Evolutionary conservation across 2,797 vertebrate species (phyloP).

Genomic region (Pipistrellus kuhlii): DNA sequence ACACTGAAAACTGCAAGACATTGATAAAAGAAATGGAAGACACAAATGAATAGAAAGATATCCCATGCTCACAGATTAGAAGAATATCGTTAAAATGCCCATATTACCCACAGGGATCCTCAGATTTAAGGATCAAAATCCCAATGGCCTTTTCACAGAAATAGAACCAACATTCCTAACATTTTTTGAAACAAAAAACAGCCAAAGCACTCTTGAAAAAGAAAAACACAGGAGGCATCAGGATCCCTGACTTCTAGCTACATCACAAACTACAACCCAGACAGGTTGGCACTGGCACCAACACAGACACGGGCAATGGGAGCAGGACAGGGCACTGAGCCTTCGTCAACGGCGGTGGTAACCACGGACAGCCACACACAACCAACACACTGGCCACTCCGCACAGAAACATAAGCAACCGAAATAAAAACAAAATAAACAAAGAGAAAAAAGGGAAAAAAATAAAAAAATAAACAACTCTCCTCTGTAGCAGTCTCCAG

Average conservation of each 20-base stretch:
- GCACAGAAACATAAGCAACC: neutral
- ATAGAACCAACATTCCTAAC: neutral
- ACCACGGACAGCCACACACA: neutral
- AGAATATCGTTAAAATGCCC: neutral
- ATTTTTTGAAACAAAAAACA: neutral
- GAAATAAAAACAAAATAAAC: no score
- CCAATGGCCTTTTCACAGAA: neutral
- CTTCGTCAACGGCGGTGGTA: neutral
- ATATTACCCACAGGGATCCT: neutral
- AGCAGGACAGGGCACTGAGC: neutral
- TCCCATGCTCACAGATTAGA: neutral
- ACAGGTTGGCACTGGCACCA: neutral
- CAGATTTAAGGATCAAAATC: neutral
- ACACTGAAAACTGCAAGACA: neutral
- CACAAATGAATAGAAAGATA: neutral
- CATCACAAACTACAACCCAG: neutral
- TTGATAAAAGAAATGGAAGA: neutral
- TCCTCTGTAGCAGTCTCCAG: neutral
- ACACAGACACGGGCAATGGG: neutral
- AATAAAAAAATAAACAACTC: neutral
- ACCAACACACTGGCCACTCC: neutral
- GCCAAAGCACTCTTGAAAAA: neutral
- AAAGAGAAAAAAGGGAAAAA: no score
- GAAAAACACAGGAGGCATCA: neutral
- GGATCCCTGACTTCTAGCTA: neutral